These are phyloP conservation scores for Phrynocephalus guinanensis DNA, from an alignment of 2,797 vertebrate genomes.

Conservation along the genomic window DNA sequence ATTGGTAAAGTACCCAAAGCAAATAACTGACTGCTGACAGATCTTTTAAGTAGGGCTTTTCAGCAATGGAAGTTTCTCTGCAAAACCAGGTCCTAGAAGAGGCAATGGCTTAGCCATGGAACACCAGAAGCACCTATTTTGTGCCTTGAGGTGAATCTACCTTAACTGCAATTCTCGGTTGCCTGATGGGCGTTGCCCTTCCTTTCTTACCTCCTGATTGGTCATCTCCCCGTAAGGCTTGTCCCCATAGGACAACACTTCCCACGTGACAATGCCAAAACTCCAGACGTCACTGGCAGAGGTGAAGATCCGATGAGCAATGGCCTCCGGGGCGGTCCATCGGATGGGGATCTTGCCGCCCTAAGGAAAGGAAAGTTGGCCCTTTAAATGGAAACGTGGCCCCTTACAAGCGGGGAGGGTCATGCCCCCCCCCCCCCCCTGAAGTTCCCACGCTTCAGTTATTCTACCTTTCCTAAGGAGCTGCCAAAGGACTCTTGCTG, in stretches of 20 bases:
- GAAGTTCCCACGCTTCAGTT: neutral
- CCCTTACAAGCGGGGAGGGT: neutral
- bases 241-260: constrained; percentile 84
- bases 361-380: constrained; percentile 58
- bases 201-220: constrained; percentile 81
- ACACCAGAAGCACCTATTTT: neutral
- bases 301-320: constrained; percentile 81
- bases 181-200: neutral
- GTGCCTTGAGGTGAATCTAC: neutral
- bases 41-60: neutral
- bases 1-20: neutral
- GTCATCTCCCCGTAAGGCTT: constrained; percentile 83
- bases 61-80: neutral
- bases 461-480: neutral
- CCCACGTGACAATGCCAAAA: constrained; percentile 85
- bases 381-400: neutral
- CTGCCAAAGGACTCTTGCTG: neutral
- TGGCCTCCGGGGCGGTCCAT: constrained; percentile 84
- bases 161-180: neutral
- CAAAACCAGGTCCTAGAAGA: neutral
- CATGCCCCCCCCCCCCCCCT: too few species aligned
- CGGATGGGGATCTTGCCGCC: constrained; percentile 83
- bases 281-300: constrained; percentile 84
- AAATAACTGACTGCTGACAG: neutral
- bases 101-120: fast-evolving